Base-by-base conservation (phyloP, 2,113 vertebrate species). In the Arothron firmamentum region DNA sequence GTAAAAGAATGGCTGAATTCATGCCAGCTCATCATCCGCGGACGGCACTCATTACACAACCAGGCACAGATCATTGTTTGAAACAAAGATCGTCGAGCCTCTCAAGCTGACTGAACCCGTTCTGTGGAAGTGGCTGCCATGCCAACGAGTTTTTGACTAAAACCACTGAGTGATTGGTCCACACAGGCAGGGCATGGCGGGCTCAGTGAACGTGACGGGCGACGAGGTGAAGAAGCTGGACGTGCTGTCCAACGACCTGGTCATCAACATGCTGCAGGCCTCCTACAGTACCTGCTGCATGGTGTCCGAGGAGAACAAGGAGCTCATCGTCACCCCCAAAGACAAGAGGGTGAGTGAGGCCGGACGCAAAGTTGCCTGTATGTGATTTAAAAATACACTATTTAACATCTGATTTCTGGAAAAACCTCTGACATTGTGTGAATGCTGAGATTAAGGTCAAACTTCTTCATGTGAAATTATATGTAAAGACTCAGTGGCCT, bases 161-260 rank as follows among this genome's bases (percentile, higher is more conserved):
- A 19, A 20, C 21, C 59, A 17, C 14, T 51, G 57, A 17, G 62
- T 50, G 57, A 5, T 59, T 63, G 60, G 6, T 56, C 42, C 38
- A 0, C 51, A 15, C 60, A 99, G 96, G 83, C 97, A 92, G 41
- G 96, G 95, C 43, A 79, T 99, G 31, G 92, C 94, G 0, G 96
- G 96, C 16, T 91, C 90, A 0, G 90, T 96, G 67, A 99, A 98
- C 0, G 94, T 96, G 85, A 99, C 97, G 0, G 97, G 96, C 0
- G 96, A 97, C 0, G 94, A 99, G 1, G 93, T 95, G 88, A 99
- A 99, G 90, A 98, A 99, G 78, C 85, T 99, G 88, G 96, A 98
- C 1, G 90, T 98, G 6, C 76, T 99, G 42, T 98, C 97, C 47
- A 98, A 96, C 56, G 80, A 92, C 46, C 82, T 99, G 87, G 89